Percentiles rank a stretch among this genome's conserved stretches.
Evolutionary conservation across 2,888 invertebrate species (phyloP).

Genomic region (Galerucella nymphaeae): DNA sequence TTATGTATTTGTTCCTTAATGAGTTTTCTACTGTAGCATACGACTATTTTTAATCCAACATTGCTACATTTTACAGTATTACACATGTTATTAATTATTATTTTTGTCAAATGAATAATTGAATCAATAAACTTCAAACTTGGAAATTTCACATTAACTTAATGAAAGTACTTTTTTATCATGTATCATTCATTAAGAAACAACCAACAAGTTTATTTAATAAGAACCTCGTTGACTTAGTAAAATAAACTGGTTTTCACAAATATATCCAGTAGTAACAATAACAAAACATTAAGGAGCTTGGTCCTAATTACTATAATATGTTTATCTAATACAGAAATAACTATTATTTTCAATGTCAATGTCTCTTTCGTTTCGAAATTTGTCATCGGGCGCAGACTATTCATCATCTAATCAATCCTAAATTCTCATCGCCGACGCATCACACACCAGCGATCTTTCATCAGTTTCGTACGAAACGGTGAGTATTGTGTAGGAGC

Average conservation of each 20-base stretch:
- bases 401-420: constrained; percentile 31
- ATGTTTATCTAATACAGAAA: background rate
- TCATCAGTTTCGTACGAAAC: constrained; percentile 5
- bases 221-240: background rate
- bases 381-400: constrained; percentile 7
- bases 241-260: background rate
- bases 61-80: too few relatives aligned
- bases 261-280: background rate
- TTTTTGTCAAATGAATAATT: too few relatives aligned
- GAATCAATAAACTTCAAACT: too few relatives aligned
- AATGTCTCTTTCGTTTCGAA: background rate
- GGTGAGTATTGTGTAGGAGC: constrained; percentile 24
- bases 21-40: too few relatives aligned
- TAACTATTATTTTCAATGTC: background rate
- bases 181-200: too few relatives aligned
- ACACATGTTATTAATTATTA: too few relatives aligned
- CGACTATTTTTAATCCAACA: too few relatives aligned
- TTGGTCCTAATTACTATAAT: background rate
- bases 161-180: too few relatives aligned
- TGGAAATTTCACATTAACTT: too few relatives aligned
- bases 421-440: constrained; percentile 26
- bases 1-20: too few relatives aligned
- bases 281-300: background rate
- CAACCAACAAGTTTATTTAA: background rate
- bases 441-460: constrained; percentile 24